Percentiles rank a stretch among this genome's conserved stretches.
Conservation (phyloP, 2,797 vertebrate species). For the Acipenser ruthenus region DNA sequence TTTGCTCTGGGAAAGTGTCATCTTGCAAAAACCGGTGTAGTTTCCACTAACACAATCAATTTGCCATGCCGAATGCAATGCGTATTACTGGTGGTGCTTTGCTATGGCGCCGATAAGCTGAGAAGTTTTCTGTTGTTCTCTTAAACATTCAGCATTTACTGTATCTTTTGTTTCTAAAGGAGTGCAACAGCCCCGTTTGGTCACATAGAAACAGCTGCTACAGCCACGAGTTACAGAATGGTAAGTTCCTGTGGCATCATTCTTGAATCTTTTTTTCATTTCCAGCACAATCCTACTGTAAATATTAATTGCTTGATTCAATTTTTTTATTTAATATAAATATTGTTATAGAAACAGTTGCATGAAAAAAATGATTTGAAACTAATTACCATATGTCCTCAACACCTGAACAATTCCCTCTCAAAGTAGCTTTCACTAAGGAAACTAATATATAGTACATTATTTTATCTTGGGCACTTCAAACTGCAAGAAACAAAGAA, state of each 20-base stretch:
- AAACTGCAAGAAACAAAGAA: no score
- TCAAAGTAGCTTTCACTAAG: no score
- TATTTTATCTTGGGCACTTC: no score
- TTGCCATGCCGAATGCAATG: conserved; percentile 58
- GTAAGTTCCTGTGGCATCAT: conserved; percentile 46
- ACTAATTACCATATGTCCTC: no score
- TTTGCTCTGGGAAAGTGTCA: conserved; percentile 71
- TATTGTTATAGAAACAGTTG: no score
- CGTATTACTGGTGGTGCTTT: conserved; percentile 37
- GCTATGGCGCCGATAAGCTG: conserved; percentile 43
- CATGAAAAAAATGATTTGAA: no score
- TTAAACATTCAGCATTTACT: background rate
- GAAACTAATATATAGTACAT: no score
- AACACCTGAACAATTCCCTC: no score
- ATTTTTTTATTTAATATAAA: no score
- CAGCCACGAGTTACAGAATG: conserved; percentile 64
- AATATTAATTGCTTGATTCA: no score
- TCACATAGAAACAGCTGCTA: conserved; percentile 74
- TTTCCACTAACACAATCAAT: conserved; percentile 77
- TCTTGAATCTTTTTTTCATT: background rate
- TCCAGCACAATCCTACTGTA: no score
- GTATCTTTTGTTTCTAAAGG: conserved; percentile 58
- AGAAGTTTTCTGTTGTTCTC: conserved; percentile 32
- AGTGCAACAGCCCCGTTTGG: conserved; percentile 84
- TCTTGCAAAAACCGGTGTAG: conserved; percentile 70